Percentiles rank a stretch among this genome's conserved stretches.
Conservation (phyloP, 92 coral and sea anemone genomes). For the Scolanthus callimorphus region DNA sequence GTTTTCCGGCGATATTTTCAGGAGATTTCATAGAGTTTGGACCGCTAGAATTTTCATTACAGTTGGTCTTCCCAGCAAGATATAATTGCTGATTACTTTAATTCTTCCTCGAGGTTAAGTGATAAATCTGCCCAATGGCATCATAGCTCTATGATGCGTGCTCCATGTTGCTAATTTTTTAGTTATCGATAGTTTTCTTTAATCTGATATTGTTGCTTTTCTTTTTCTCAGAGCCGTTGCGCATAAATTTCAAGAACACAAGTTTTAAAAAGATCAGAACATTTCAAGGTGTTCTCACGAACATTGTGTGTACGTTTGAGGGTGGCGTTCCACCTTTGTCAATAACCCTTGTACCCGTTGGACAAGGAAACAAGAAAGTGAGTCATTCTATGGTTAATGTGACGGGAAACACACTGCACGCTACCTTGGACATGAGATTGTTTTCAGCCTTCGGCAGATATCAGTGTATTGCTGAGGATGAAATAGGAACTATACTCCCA, state of each 20-base stretch:
- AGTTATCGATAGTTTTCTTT: too few species aligned
- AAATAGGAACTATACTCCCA: conserved; percentile 19
- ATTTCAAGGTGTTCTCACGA: conserved; percentile 41
- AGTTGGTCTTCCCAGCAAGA: too few species aligned
- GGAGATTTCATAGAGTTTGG: too few species aligned
- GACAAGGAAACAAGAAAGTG: conserved; percentile 3
- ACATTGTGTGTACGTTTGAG: conserved; percentile 43
- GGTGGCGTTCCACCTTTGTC: conserved; percentile 52
- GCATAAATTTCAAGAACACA: conserved; percentile 22
- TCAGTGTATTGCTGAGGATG: conserved; percentile 49
- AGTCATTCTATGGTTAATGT: conserved; percentile 11
- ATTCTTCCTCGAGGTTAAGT: too few species aligned
- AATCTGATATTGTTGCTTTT: too few species aligned
- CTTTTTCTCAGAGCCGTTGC: conserved; percentile 56
- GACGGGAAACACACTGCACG: conserved; percentile 14
- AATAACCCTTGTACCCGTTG: conserved; percentile 24
- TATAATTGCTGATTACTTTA: too few species aligned
- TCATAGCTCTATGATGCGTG: too few species aligned
- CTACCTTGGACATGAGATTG: conserved; percentile 20
- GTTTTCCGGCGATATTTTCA: too few species aligned
- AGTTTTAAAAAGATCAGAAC: conserved; percentile 42
- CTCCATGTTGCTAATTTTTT: too few species aligned
- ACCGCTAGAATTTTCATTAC: too few species aligned
- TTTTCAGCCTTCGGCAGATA: conserved; percentile 38
- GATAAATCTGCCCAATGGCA: too few species aligned